These are phyloP conservation scores for Drosophila bipectinata DNA, from an alignment of 1,140 invertebrate species.

Conservation along the genomic window DNA sequence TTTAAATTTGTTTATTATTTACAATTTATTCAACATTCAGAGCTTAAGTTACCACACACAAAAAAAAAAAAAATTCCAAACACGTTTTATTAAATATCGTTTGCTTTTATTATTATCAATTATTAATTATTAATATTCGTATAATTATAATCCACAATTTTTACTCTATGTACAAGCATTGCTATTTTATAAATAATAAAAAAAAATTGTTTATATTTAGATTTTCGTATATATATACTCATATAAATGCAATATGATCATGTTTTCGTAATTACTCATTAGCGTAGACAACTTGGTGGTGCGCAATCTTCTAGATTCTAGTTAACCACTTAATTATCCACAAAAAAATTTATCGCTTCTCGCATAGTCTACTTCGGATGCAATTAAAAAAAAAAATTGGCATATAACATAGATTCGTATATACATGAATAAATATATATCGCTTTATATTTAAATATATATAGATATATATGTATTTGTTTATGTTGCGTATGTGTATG, in stretches of 20 bases:
- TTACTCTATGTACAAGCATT: constrained; percentile 74
- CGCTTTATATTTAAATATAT: constrained; percentile 36
- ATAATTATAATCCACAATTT: constrained; percentile 58
- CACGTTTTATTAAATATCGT: constrained; percentile 43
- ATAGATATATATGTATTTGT: constrained; percentile 17
- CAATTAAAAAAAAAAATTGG: constrained; percentile 46
- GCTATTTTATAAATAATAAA: constrained; percentile 68
- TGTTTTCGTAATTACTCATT: constrained; percentile 22
- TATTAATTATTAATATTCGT: constrained; percentile 36
- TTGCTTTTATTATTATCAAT: constrained; percentile 39
- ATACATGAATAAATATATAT: constrained; percentile 68
- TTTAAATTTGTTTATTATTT: constrained; percentile 50
- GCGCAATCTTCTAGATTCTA: constrained; percentile 51
- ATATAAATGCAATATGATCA: constrained; percentile 9
- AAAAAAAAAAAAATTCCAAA: constrained; percentile 46
- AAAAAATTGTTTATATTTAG: constrained; percentile 38
- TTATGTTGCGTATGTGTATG: constrained; percentile 3
- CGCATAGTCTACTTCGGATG: constrained; percentile 40
- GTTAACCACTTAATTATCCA: constrained; percentile 24
- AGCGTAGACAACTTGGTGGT: constrained; percentile 35
- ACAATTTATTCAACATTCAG: constrained; percentile 73
- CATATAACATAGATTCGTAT: constrained; percentile 53
- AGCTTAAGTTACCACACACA: constrained; percentile 45
- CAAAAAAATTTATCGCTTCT: constrained; percentile 44
- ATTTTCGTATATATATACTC: constrained; percentile 12